Evolutionary conservation across 2,888 invertebrate species (phyloP), one percentile per base, ranked within the genome.

Genomic region (Doris montereyensis): DNA sequence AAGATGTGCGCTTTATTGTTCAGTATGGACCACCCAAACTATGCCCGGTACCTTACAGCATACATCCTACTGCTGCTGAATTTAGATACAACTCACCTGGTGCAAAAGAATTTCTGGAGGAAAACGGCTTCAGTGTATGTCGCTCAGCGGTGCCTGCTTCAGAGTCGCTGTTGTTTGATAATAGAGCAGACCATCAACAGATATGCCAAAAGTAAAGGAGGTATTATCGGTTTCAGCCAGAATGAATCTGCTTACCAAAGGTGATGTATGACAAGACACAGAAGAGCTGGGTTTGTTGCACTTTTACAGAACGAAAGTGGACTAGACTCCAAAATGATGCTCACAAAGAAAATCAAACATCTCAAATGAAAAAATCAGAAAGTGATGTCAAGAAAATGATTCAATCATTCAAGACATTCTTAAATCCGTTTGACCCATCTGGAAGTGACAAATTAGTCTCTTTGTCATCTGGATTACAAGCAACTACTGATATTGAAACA

Each of bases 401-500:
- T 62, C 5, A 62, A 62, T 62, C 62, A 8, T 62, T 62, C 62
- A 62, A n/a, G n/a, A n/a, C n/a, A n/a, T n/a, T n/a, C n/a, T n/a
- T n/a, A n/a, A n/a, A n/a, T n/a, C n/a, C n/a, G 21, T 13, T n/a
- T 62, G 62, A 62, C 62, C 21, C 62, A 62, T n/a, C 62, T 62
- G 62, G 62, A 62, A 62, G 4, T 62, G 62, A 62, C 21, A 62
- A 62, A n/a, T 62, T 62, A 21, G 62, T 62, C 62, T n/a, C 62
- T 62, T 62, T 62, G 62, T 62, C 62, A 62, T 62, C 62, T 62
- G 62, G 62, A 62, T 62, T 62, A 21, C 62, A 62, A 62, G 62
- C 62, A 62, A 5, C 21, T 62, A 24, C 13, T 62, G 21, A n/a
- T 17, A n/a, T n/a, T n/a, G n/a, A n/a, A n/a, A n/a, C n/a, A n/a